phyloP scores from a whole-genome alignment of 2,113 vertebrate genomes.

The Callaeas wilsoni region DNA sequence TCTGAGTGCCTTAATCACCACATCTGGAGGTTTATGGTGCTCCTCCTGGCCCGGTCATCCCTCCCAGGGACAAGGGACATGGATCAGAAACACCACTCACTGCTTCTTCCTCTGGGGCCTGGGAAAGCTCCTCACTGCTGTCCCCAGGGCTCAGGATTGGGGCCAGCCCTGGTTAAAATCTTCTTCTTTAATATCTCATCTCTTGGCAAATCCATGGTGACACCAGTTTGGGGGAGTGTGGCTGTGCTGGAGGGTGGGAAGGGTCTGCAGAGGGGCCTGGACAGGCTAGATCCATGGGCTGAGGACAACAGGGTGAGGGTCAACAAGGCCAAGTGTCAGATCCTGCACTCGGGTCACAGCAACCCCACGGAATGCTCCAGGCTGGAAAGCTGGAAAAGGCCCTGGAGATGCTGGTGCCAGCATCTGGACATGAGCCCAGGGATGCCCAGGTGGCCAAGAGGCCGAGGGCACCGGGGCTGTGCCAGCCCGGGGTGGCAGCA shows the following conservation, averaged over 20 bases:
- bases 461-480: neutral
- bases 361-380: neutral
- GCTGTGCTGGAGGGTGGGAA: neutral
- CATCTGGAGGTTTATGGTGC: neutral
- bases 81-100: neutral
- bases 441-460: neutral
- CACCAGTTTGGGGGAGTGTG: neutral
- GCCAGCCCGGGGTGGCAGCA: neutral
- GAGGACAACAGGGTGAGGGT: rapidly evolving
- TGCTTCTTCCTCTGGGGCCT: neutral
- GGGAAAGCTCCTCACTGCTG: neutral
- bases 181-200: neutral
- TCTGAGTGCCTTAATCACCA: neutral
- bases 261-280: neutral
- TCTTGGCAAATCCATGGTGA: neutral
- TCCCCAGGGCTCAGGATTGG: neutral
- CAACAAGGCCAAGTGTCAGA: neutral
- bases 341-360: neutral
- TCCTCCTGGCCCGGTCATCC: neutral
- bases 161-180: neutral
- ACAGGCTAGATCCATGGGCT: neutral
- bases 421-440: rapidly evolving
- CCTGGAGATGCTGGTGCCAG: neutral
- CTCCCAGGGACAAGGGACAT: neutral
- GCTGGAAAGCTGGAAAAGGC: neutral